Conservation (phyloP, 1,140 invertebrate genomes). For the Drosophila equinoxialis region DNA sequence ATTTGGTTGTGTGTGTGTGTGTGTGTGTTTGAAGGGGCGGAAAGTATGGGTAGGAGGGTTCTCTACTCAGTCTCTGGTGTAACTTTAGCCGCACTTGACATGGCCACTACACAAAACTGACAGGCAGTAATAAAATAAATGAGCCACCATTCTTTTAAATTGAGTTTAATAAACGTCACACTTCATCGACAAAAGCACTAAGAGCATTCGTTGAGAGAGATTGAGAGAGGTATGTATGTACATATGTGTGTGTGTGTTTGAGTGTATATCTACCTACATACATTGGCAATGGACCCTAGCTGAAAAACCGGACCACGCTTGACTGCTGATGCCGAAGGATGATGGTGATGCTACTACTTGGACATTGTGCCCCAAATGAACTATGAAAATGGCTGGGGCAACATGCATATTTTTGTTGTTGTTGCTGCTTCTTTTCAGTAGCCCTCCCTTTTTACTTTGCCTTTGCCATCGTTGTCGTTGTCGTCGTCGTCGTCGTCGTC, state of each 20-base stretch:
- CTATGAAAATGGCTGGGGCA: slow-evolving; percentile 74
- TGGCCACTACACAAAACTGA: slow-evolving; percentile 48
- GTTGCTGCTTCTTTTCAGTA: slow-evolving; percentile 1
- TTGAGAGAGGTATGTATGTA: not conserved
- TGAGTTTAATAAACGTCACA: slow-evolving; percentile 82
- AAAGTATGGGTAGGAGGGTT: not conserved
- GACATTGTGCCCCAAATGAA: slow-evolving; percentile 64
- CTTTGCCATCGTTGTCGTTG: not conserved
- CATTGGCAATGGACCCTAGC: not conserved
- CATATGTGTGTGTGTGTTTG: too few species aligned
- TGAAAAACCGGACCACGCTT: slow-evolving; percentile 55
- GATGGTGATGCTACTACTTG: slow-evolving; percentile 21
- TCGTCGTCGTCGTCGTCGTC: not conserved
- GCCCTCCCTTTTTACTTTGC: not conserved
- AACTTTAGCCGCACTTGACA: slow-evolving; percentile 71
- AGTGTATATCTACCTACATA: too few species aligned
- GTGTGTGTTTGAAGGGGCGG: slow-evolving; percentile 18
- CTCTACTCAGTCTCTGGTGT: slow-evolving; percentile 36
- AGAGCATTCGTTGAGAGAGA: slow-evolving; percentile 29
- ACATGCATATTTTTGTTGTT: slow-evolving; percentile 63
- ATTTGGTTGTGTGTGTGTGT: slow-evolving; percentile 21
- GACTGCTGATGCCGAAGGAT: slow-evolving; percentile 52
- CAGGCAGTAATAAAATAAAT: slow-evolving; percentile 79
- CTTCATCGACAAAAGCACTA: slow-evolving; percentile 77
- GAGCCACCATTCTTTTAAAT: slow-evolving; percentile 81